Conservation (phyloP, 2,888 invertebrate genomes). For the Drepanosiphum platanoidis region DNA sequence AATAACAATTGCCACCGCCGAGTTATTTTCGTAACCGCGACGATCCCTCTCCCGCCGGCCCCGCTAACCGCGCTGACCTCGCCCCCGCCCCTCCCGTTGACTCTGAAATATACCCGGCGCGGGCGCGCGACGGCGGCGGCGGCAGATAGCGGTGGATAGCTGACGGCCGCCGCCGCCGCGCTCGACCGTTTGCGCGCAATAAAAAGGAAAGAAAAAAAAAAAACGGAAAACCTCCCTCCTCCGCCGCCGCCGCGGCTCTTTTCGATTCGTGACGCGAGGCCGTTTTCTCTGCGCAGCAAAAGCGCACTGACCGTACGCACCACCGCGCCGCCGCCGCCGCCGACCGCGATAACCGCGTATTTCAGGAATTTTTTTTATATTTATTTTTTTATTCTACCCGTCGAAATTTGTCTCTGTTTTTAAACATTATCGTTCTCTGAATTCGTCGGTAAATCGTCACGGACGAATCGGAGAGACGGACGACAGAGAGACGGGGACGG, state of each 20-base stretch:
- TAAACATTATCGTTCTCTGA: too few species aligned
- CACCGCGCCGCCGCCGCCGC: too few species aligned
- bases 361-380: too few species aligned
- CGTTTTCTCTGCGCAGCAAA: background rate
- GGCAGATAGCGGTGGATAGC: too few species aligned
- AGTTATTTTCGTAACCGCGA: conserved; percentile 57
- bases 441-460: background rate
- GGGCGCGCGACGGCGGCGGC: background rate
- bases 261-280: background rate
- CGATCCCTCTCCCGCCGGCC: background rate
- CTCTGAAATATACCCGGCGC: conserved; percentile 5
- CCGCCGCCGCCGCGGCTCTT: background rate
- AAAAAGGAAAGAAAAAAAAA: background rate
- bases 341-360: too few species aligned
- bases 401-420: too few species aligned
- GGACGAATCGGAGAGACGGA: background rate
- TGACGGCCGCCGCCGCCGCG: background rate
- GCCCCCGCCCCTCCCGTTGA: background rate
- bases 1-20: conserved; percentile 56
- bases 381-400: too few species aligned
- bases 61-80: background rate
- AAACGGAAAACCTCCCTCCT: conserved; percentile 2
- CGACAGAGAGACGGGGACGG: conserved; percentile 11
- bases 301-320: background rate
- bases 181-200: background rate